Evolutionary conservation across 2,113 vertebrate genomes (phyloP).

Genomic region (Vicugna pacos): DNA sequence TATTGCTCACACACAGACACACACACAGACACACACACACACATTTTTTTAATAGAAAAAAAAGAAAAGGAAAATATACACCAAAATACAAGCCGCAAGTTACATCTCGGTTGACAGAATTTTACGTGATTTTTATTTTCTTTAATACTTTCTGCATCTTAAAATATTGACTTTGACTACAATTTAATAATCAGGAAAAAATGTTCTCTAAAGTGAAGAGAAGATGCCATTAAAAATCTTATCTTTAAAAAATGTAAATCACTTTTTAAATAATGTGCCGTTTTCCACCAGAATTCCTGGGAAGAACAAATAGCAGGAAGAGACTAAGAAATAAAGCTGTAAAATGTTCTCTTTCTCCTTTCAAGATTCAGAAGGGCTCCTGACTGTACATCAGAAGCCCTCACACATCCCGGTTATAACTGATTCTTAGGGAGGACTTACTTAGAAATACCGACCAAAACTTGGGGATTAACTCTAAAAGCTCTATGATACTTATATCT

Average conservation of each 20-base stretch:
- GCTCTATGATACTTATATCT: not conserved
- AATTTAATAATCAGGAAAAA: slow-evolving; percentile 31
- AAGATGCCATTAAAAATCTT: slow-evolving; percentile 21
- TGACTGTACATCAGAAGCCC: not conserved
- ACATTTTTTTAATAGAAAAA: not conserved
- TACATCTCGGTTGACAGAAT: not conserved
- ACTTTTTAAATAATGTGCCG: slow-evolving; percentile 39
- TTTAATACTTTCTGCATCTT: slow-evolving; percentile 42
- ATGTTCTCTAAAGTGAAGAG: not conserved
- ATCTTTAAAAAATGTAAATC: not conserved
- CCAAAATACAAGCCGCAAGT: not conserved
- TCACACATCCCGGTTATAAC: not conserved
- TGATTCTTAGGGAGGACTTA: not conserved
- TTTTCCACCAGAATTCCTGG: slow-evolving; percentile 38
- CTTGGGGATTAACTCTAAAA: not conserved
- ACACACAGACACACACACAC: not conserved
- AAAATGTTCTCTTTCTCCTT: slow-evolving; percentile 22
- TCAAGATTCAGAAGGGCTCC: not conserved
- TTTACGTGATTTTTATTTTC: slow-evolving; percentile 51
- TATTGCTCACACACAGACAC: not conserved
- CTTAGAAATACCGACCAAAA: not conserved
- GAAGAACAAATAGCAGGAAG: slow-evolving; percentile 35
- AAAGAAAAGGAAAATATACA: not conserved
- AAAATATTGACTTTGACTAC: slow-evolving; percentile 9
- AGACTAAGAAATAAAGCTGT: not conserved